These are phyloP conservation scores for Leptocoma aspasia DNA, from an alignment of 2,113 vertebrate genomes.

Conservation along the genomic window DNA sequence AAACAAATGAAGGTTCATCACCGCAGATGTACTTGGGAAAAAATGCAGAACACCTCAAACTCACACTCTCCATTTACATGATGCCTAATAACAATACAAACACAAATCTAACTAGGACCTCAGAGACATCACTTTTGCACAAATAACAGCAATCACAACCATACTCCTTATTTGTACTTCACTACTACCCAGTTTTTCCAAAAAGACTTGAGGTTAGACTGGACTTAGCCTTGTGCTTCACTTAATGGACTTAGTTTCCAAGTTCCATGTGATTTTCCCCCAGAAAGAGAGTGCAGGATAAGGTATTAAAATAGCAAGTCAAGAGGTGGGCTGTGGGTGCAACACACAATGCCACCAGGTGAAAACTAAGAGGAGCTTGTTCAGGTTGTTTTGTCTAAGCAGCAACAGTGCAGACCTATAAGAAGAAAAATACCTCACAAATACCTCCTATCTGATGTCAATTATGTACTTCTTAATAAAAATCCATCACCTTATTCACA, in stretches of 20 bases:
- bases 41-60: accelerated
- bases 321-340: not conserved
- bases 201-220: not conserved
- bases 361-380: not conserved
- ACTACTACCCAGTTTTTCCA: not conserved
- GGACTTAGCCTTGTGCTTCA: not conserved
- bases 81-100: not conserved
- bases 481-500: not conserved
- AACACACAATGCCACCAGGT: not conserved
- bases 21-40: accelerated
- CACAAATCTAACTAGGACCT: not conserved
- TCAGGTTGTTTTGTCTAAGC: not conserved
- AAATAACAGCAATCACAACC: not conserved
- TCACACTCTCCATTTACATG: not conserved
- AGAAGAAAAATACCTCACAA: not conserved
- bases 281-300: accelerated
- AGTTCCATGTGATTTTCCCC: not conserved
- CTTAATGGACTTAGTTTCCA: not conserved
- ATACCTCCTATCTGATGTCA: not conserved
- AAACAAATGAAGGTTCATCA: not conserved
- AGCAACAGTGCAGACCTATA: not conserved
- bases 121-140: not conserved
- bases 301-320: not conserved
- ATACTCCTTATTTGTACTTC: not conserved
- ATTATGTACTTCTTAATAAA: not conserved